Base-by-base conservation (phyloP, 2,113 vertebrate genomes). In the Phrynosoma platyrhinos region DNA sequence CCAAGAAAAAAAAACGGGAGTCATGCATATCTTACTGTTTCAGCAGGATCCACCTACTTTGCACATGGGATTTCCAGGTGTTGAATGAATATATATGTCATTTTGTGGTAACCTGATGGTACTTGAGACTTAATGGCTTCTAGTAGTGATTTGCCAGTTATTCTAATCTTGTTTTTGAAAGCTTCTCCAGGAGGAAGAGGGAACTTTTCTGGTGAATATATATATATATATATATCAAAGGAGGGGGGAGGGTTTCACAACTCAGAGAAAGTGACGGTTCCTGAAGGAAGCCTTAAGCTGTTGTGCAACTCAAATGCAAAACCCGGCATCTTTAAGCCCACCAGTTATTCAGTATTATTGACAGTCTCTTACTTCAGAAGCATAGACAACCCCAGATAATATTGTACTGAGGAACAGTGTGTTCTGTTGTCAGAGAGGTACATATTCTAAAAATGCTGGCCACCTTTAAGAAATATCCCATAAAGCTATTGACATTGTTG, bases 1-100 rank as follows among this genome's bases (percentile, higher is more conserved):
- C 79, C 27, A 86, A 88, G 83, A 78, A 72, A 78, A 72, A 85
- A 85, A 80, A 92, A 40, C 68, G 80, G 40, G 40, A 32, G 82
- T 55, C 18, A 83, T 52, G 27, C 14, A 77, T 25, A 75, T 52
- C 58, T 81, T 81, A 76, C 58, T 66, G 25, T 87, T 52, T 72
- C 64, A 25, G 23, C 4, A 58, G 58, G 47, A n/a, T 83, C n/a
- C 27, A 13, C 25, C 16, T 66, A 32, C 21, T 47, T 21, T 14
- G 25, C 13, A 47, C 42, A 64, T 52, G 78, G n/a, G 27, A 18
- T 32, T 52, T 71, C n/a, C 1, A 32, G 5, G 14, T 27, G 21
- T 77, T 75, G 36, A 42, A 82, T 66, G 32, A 83, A 77, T 14
- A 53, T 16, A 7, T 53, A 14, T 83, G 30, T 79, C 40, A 53